Evolutionary conservation across 1,140 invertebrate species (phyloP).

Genomic region (Drosophila chauvacae): DNA sequence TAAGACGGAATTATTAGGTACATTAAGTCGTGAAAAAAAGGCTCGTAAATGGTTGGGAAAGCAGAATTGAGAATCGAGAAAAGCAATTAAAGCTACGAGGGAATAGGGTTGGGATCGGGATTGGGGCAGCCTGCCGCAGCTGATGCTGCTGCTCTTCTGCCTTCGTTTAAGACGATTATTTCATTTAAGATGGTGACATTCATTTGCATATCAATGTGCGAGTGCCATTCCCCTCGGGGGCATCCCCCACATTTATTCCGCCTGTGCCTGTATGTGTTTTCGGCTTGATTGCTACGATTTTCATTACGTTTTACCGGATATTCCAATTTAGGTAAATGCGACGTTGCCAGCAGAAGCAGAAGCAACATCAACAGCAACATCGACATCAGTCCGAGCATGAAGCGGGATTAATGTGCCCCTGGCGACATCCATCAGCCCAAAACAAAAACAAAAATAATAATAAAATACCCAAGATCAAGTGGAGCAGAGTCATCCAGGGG

Average conservation of each 20-base stretch:
- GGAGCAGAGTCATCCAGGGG: constrained; percentile 60
- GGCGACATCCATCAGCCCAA: constrained; percentile 54
- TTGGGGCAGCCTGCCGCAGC: constrained; percentile 11
- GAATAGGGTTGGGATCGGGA: constrained; percentile 12
- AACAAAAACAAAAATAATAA: constrained; percentile 18
- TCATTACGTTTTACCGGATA: constrained; percentile 84
- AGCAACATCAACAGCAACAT: constrained; percentile 18
- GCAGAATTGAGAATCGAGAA: constrained; percentile 26
- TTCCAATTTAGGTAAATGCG: constrained; percentile 85
- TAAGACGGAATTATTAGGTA: constrained; percentile 53
- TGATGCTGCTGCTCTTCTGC: constrained; percentile 34
- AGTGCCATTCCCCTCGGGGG: constrained; percentile 12
- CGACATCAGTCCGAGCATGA: constrained; percentile 45
- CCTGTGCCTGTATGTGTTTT: constrained; percentile 49
- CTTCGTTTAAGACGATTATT: constrained; percentile 82
- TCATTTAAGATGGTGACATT: constrained; percentile 83
- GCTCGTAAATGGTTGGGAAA: constrained; percentile 42
- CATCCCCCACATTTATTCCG: constrained; percentile 21
- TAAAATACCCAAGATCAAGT: constrained; percentile 69
- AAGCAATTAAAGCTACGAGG: constrained; percentile 68
- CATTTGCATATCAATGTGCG: constrained; percentile 81
- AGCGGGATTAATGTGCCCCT: constrained; percentile 69
- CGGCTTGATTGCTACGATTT: constrained; percentile 82
- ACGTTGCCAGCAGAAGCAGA: constrained; percentile 65
- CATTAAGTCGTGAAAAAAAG: constrained; percentile 65